Conservation (phyloP, 2,113 vertebrate genomes). For the Chionomys nivalis region DNA sequence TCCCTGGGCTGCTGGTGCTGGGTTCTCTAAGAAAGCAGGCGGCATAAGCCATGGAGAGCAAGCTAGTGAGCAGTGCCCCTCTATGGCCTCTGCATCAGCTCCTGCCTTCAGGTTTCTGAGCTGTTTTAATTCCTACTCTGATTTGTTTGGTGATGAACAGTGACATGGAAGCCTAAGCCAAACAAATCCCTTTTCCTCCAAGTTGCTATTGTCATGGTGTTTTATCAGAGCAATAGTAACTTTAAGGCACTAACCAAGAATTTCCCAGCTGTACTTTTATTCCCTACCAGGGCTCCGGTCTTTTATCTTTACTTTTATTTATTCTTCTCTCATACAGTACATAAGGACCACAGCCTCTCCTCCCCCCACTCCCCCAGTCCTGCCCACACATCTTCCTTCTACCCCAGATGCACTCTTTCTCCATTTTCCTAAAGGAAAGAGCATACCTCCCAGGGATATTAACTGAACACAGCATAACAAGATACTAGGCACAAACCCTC, state of each 20-base stretch:
- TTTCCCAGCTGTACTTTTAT: not conserved
- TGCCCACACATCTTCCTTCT: rapidly evolving
- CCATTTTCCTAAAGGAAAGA: not conserved
- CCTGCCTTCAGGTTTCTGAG: not conserved
- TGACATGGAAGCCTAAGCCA: not conserved
- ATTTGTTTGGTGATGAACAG: not conserved
- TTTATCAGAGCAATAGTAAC: not conserved
- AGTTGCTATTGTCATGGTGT: not conserved
- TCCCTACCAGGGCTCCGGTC: no score
- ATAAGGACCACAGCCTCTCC: not conserved
- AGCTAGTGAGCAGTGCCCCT: not conserved
- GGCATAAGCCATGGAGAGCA: not conserved
- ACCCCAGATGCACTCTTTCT: no score
- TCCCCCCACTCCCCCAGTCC: not conserved
- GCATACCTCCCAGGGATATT: not conserved
- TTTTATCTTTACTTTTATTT: not conserved
- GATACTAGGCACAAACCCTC: not conserved
- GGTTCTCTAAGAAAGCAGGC: not conserved
- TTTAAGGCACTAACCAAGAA: not conserved
- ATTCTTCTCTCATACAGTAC: not conserved
- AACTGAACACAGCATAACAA: not conserved
- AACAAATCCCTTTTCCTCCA: not conserved
- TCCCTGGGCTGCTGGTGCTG: not conserved
- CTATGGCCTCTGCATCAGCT: not conserved
- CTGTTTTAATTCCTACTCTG: not conserved